These are phyloP conservation scores for Phymatocera aterrima DNA, from an alignment of 2,888 invertebrate species.

Conservation along the genomic window DNA sequence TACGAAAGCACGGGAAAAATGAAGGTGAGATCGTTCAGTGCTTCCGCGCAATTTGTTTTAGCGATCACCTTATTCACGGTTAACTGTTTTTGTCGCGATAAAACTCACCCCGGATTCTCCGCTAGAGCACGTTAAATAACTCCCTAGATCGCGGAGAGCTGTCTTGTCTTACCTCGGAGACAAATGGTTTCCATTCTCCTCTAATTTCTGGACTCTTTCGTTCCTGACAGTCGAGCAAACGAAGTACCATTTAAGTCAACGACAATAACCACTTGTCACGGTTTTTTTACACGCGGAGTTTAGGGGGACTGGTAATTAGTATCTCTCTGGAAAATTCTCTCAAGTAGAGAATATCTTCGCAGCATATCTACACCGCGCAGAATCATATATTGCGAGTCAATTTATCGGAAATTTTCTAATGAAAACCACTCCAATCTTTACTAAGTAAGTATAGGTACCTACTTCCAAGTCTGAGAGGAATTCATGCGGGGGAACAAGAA, in stretches of 20 bases:
- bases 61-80: conserved; percentile 30
- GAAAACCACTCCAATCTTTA: neutral
- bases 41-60: conserved; percentile 38
- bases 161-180: conserved; percentile 24
- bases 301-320: neutral
- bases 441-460: neutral
- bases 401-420: neutral
- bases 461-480: neutral
- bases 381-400: neutral
- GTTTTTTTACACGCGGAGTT: conserved; percentile 9
- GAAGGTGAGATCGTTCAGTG: conserved; percentile 20
- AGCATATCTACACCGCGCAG: neutral
- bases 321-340: neutral
- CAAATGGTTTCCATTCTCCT: conserved; percentile 21
- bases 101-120: conserved; percentile 34
- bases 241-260: conserved; percentile 39
- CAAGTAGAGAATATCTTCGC: neutral
- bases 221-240: conserved; percentile 27
- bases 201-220: conserved; percentile 29
- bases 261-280: conserved; percentile 42
- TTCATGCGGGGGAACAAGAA: neutral
- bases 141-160: conserved; percentile 8
- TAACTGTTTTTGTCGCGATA: conserved; percentile 40
- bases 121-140: conserved; percentile 33
- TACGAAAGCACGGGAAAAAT: neutral